Evolutionary conservation across 2,113 vertebrate genomes (phyloP).

Genomic region (Tringa solitaria): DNA sequence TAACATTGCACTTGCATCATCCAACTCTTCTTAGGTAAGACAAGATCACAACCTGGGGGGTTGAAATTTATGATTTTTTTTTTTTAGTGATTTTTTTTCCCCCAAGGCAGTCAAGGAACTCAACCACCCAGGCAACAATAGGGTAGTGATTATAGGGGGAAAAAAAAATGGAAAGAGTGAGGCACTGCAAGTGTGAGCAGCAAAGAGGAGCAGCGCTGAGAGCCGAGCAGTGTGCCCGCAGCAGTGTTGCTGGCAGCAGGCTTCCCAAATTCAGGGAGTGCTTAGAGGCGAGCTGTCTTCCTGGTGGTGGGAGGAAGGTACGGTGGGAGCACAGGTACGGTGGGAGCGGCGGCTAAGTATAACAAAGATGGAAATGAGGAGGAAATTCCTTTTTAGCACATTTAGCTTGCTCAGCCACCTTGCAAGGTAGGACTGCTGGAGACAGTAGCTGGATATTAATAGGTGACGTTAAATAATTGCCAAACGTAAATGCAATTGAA

Average conservation of each 20-base stretch:
- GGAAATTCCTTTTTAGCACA: constrained; percentile 36
- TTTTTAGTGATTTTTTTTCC: no score
- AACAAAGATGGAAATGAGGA: constrained; percentile 26
- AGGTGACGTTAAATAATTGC: constrained; percentile 56
- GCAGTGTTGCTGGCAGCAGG: not conserved
- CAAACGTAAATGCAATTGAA: constrained; percentile 36
- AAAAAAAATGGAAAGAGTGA: not conserved
- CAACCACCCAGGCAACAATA: not conserved
- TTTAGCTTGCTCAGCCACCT: not conserved
- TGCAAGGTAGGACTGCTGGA: not conserved
- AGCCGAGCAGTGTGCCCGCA: not conserved
- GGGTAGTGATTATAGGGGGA: not conserved
- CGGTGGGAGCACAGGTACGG: not conserved
- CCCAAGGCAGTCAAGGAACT: not conserved
- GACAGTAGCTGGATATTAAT: constrained; percentile 39
- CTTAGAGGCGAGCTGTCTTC: not conserved
- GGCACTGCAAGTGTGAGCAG: not conserved
- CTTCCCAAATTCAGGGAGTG: rapidly evolving
- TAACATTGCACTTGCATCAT: not conserved
- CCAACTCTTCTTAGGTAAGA: not conserved
- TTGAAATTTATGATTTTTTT: not conserved
- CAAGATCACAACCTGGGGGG: not conserved
- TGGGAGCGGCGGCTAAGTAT: not conserved
- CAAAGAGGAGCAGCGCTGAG: not conserved
- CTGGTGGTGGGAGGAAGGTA: no score